phyloP scores from a whole-genome alignment of 1,140 invertebrate species.

The Drosophila dunni region DNA sequence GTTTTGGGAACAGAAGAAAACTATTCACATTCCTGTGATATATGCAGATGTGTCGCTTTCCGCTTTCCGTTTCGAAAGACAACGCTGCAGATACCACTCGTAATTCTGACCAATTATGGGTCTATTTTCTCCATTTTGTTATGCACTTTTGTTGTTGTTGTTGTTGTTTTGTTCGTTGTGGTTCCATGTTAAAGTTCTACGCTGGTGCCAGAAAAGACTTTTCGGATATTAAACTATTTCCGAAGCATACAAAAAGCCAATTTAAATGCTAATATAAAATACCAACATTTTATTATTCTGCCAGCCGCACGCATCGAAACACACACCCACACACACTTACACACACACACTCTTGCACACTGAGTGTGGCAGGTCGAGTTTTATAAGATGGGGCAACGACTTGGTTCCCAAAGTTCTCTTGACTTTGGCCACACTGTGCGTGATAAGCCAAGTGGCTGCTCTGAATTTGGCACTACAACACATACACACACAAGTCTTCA shows the following conservation, averaged over 20 bases:
- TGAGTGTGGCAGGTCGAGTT: slow-evolving; percentile 1
- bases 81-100: slow-evolving; percentile 51
- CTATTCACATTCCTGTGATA: slow-evolving; percentile 14
- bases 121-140: slow-evolving; percentile 57
- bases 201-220: slow-evolving; percentile 46
- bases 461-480: slow-evolving; percentile 63
- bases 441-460: slow-evolving; percentile 74
- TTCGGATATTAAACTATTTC: slow-evolving; percentile 82
- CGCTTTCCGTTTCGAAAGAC: slow-evolving; percentile 18
- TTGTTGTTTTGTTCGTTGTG: background rate
- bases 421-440: slow-evolving; percentile 65
- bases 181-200: slow-evolving; percentile 62
- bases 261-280: slow-evolving; percentile 84
- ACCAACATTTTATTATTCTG: slow-evolving; percentile 84
- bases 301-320: slow-evolving; percentile 68
- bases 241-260: slow-evolving; percentile 83
- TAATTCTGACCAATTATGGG: slow-evolving; percentile 67
- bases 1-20: slow-evolving; percentile 7
- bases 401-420: slow-evolving; percentile 63
- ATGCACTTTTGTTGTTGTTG: slow-evolving; percentile 51
- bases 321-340: slow-evolving; percentile 17
- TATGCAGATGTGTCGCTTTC: slow-evolving; percentile 29
- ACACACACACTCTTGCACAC: slow-evolving; percentile 9
- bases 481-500: background rate
- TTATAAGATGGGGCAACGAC: slow-evolving; percentile 46